Percentiles rank a stretch among this genome's conserved stretches.
Evolutionary conservation across 1,140 invertebrate genomes (phyloP).

Genomic region (Penaeus indicus): DNA sequence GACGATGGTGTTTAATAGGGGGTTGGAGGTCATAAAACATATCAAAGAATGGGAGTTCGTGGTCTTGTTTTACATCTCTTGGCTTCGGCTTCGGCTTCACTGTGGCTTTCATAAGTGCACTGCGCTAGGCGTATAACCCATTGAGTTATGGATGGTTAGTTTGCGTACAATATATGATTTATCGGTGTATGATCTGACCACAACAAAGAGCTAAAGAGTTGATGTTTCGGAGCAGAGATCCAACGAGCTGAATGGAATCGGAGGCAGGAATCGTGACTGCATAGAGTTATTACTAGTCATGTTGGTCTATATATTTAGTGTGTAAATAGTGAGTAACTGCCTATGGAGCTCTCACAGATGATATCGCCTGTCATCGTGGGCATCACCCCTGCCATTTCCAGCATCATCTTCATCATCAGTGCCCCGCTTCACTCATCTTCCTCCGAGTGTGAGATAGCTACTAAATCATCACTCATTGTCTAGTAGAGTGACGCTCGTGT

Average conservation of each 20-base stretch:
- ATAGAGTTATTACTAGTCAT: conserved; percentile 52
- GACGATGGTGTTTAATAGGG: conserved; percentile 62
- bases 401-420: background rate
- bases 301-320: conserved; percentile 47
- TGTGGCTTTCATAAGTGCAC: background rate
- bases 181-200: too few species aligned
- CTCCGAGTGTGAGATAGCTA: conserved; percentile 24
- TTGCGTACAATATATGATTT: too few species aligned
- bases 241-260: conserved; percentile 12
- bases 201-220: too few species aligned
- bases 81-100: conserved; percentile 50
- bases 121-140: background rate
- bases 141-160: background rate
- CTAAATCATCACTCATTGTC: conserved; percentile 5
- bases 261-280: conserved; percentile 45
- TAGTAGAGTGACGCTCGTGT: background rate
- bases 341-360: conserved; percentile 11
- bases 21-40: conserved; percentile 59
- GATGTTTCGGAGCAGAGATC: too few species aligned
- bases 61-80: conserved; percentile 46
- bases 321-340: conserved; percentile 37
- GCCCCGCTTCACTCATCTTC: conserved; percentile 30
- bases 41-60: conserved; percentile 62
- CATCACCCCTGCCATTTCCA: conserved; percentile 3
- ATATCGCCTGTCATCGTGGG: background rate